These are phyloP conservation scores for Arge pagana DNA, from an alignment of 2,888 invertebrate species.

Conservation along the genomic window DNA sequence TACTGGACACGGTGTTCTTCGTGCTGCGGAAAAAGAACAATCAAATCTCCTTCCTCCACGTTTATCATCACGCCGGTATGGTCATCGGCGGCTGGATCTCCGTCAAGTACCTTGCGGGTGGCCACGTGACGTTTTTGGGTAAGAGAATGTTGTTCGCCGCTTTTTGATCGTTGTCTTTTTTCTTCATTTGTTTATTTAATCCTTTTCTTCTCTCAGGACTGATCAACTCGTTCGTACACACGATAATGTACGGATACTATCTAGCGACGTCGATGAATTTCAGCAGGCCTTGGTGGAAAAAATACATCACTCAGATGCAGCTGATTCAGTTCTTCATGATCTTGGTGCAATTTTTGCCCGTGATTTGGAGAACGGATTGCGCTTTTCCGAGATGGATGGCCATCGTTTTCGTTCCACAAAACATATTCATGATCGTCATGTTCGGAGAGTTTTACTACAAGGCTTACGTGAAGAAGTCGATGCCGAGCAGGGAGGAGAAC, in stretches of 20 bases:
- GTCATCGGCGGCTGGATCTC: conserved; percentile 68
- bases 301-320: conserved; percentile 83
- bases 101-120: conserved; percentile 66
- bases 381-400: conserved; percentile 64
- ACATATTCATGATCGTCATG: conserved; percentile 68
- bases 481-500: conserved; percentile 30
- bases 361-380: conserved; percentile 63
- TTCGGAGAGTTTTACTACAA: conserved; percentile 73
- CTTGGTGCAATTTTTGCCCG: conserved; percentile 61
- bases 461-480: conserved; percentile 60
- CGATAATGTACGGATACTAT: conserved; percentile 84
- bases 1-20: conserved; percentile 82
- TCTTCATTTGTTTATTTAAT: background rate
- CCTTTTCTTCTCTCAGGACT: conserved; percentile 59
- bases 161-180: background rate
- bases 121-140: conserved; percentile 51
- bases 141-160: conserved; percentile 20
- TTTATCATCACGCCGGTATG: conserved; percentile 88
- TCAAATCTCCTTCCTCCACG: conserved; percentile 82
- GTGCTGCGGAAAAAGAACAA: conserved; percentile 80
- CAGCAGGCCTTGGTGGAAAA: conserved; percentile 77
- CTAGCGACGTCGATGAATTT: conserved; percentile 68
- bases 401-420: conserved; percentile 67
- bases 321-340: conserved; percentile 71
- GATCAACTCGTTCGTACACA: conserved; percentile 76